Base-by-base conservation (phyloP, 1,140 invertebrate genomes). In the Diprion similis region DNA sequence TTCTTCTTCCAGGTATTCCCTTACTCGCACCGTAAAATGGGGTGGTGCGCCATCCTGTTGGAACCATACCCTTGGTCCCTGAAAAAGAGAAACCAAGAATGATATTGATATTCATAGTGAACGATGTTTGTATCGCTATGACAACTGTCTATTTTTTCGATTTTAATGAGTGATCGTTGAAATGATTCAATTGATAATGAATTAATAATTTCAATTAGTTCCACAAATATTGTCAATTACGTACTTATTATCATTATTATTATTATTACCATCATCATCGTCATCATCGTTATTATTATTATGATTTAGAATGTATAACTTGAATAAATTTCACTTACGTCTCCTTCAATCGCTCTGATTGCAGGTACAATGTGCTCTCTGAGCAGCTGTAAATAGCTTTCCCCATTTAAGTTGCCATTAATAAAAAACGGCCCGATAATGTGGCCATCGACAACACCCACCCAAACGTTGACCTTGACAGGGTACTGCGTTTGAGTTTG, bases 361-460 rank as follows among this genome's bases (percentile, higher is more conserved):
- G 66, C 71, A 15, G 75, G 76, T 65, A 77, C 73, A n/a, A 78
- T 66, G 65, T 76, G 66, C 51, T 81, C 72, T 73, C 72, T 8
- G 8, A 82, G 70, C 75, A 83, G 68, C 18, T 75, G 19, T 66
- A 79, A 68, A 72, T 83, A 83, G 10, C 17, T 77, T 18, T 73
- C 51, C 46, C 74, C 76, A 74, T 65, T 81, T 0, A 80, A 66
- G 75, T 78, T 82, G 24, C 74, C 77, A 67, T 80, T 76, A 68
- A 79, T 76, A 68, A 85, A 82, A 71, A 83, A 77, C 75, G 79
- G 79, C 10, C 82, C 83, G 11, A 86, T 78, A 64, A 85, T 77
- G 72, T 64, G 19, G 70, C 80, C 66, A 24, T 77, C 73, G 45
- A 84, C 71, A 74, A 86, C 82, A 10, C 81, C 82, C 18, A 76